Conservation (phyloP, 2,113 vertebrate species). For the Myodes glareolus region DNA sequence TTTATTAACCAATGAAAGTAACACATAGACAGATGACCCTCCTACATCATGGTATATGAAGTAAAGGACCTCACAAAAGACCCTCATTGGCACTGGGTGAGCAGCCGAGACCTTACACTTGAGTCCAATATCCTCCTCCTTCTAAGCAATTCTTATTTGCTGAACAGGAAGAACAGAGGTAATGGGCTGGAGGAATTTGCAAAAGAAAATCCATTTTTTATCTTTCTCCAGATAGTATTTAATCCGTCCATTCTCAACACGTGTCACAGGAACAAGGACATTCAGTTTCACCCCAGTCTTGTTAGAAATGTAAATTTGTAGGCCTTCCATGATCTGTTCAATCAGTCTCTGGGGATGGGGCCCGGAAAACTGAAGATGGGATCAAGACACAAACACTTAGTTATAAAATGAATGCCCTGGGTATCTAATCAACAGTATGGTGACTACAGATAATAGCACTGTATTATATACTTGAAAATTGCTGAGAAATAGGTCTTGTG, state of each 20-base stretch:
- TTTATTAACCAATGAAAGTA: no score
- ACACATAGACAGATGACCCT: no score
- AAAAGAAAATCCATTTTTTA: background rate
- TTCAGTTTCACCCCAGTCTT: background rate
- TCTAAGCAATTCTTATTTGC: background rate
- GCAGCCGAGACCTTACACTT: background rate
- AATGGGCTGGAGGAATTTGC: background rate
- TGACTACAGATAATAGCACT: background rate
- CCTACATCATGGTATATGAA: background rate
- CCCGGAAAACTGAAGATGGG: background rate
- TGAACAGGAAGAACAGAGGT: background rate
- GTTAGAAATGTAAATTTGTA: background rate
- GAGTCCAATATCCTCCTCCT: rapidly evolving
- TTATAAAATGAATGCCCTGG: background rate
- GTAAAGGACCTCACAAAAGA: background rate
- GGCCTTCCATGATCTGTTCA: background rate
- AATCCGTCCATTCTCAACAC: background rate
- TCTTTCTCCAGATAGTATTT: background rate
- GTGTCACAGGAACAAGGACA: background rate
- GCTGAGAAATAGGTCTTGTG: background rate
- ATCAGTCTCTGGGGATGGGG: background rate
- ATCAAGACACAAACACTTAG: background rate
- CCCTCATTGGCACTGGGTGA: background rate
- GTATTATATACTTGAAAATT: background rate
- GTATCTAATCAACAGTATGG: background rate